phyloP scores from a whole-genome alignment of 2,888 invertebrate species.

The Girardia tigrina region DNA sequence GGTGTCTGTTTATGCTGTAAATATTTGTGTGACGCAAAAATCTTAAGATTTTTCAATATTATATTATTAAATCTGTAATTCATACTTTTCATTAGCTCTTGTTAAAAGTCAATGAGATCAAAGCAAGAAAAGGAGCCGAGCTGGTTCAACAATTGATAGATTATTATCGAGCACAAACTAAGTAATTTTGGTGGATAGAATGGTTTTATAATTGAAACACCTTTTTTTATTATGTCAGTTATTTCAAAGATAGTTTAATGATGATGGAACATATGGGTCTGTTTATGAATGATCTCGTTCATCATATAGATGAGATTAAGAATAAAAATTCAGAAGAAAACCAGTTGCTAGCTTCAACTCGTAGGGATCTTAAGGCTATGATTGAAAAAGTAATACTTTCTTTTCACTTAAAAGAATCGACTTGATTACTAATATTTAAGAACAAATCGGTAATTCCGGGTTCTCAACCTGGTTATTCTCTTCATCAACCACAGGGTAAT shows the following conservation, averaged over 20 bases:
- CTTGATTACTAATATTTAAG: not conserved
- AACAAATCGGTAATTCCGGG: conserved; percentile 18
- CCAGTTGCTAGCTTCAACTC: conserved; percentile 67
- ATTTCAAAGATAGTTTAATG: conserved; percentile 90
- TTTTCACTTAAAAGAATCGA: too few relatives aligned
- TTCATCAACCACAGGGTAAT: conserved; percentile 86
- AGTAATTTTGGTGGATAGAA: conserved; percentile 63
- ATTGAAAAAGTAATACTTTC: conserved; percentile 48
- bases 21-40: too few relatives aligned
- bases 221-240: conserved; percentile 48
- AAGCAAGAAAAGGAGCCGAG: conserved; percentile 92
- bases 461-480: conserved; percentile 65
- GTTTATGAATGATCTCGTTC: conserved; percentile 77
- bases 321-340: conserved; percentile 79
- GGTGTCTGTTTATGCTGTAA: too few relatives aligned
- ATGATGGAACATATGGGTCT: conserved; percentile 88
- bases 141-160: conserved; percentile 84
- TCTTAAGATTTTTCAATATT: too few relatives aligned
- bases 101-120: conserved; percentile 92
- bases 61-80: too few relatives aligned
- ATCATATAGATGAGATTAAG: conserved; percentile 73
- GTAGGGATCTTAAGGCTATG: conserved; percentile 62
- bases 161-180: conserved; percentile 90
- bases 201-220: not conserved
- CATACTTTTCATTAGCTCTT: conserved; percentile 69